Evolutionary conservation across 2,113 vertebrate genomes (phyloP), one percentile per base, ranked within the genome.

Genomic region (Vulpes vulpes): DNA sequence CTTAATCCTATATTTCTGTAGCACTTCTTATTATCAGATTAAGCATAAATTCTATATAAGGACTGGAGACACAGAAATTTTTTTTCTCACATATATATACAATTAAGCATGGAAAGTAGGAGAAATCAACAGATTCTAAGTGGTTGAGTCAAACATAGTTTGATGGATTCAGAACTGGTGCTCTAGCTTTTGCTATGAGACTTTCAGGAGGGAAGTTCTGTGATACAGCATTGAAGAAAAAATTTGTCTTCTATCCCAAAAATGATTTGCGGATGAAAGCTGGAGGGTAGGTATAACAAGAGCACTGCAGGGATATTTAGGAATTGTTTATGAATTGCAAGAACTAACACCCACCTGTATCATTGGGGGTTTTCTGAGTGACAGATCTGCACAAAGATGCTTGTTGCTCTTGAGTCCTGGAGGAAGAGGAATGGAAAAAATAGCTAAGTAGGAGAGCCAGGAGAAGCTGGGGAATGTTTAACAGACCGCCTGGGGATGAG

Each of bases 371-470:
- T 84, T 67, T 49, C 49, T 71, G 43, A 67, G 8, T 84, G n/a
- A 74, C n/a, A 76, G 38, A 53, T 6, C 1, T 35, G 1, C 11
- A 20, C 12, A 89, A 17, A 20, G 8, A 1, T 5, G 0, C 30
- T 49, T 67, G 5, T 35, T 84, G 19, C n/a, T 85, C 2, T 79
- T 89, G 43, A 3, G 22, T 73, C 55, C 38, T 60, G 2, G 25
- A 76, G n/a, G 55, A 81, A 76, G 53, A 89, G 35, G 12, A 83
- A 53, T 43, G 32, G 57, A 53, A 16, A 57, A 32, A 16, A 30
- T 15, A 49, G 4, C 20, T 65, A 9, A n/a, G 23, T 3, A 51
- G 11, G 43, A 32, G 32, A 53, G 65, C 2, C 16, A 7, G 11
- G 11, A 32, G 73, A 62, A 35, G 14, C 16, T 82, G 11, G 53